Conservation (phyloP, 2,113 vertebrate species). For the Oxyruncus cristatus region DNA sequence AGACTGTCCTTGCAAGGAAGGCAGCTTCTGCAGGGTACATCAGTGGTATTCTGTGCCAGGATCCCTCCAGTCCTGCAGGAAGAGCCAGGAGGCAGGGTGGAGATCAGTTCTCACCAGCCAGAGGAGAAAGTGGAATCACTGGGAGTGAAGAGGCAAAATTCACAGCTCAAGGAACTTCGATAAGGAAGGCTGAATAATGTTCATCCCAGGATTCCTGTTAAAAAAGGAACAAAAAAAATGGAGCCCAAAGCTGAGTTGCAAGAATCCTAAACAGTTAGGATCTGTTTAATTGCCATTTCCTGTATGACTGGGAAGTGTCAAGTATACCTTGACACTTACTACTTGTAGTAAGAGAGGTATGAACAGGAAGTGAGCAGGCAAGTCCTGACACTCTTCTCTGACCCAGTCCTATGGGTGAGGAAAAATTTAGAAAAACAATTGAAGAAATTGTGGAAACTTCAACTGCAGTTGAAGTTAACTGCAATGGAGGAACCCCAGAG, state of each 20-base stretch:
- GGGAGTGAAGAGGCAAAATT: not conserved
- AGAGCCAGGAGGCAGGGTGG: not conserved
- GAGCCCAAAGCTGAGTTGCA: accelerated
- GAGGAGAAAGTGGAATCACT: not conserved
- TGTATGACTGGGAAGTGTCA: not conserved
- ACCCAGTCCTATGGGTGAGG: not conserved
- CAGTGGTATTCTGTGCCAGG: not conserved
- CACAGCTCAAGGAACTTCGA: not conserved
- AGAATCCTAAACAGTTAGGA: not conserved
- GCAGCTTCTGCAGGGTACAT: not conserved
- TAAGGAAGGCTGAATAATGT: not conserved
- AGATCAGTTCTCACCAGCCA: not conserved
- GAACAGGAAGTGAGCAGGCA: not conserved
- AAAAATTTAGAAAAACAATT: not conserved
- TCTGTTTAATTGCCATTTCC: not conserved
- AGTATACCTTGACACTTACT: too few relatives aligned
- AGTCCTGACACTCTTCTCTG: not conserved
- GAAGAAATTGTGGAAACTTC: not conserved
- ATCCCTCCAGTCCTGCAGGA: not conserved
- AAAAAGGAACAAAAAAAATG: accelerated
- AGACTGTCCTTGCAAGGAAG: not conserved
- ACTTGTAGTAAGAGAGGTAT: not conserved
- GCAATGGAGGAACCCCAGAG: not conserved
- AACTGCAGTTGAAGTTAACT: not conserved
- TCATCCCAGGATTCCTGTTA: not conserved